Conservation (phyloP, 2,113 vertebrate species). For the Gadus macrocephalus region DNA sequence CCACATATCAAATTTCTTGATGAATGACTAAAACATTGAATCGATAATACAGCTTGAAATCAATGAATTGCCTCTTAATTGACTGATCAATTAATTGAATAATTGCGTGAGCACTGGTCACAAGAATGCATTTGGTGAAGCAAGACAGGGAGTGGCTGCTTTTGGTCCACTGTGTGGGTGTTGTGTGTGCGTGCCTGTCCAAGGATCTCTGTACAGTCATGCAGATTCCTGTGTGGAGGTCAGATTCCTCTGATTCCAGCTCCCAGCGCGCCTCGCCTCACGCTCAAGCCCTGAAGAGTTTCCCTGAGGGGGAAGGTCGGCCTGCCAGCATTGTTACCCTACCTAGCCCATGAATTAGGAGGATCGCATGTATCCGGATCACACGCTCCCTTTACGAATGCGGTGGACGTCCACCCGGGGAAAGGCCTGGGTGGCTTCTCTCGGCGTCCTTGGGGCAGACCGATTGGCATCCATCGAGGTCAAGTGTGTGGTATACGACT, state of each 20-base stretch:
- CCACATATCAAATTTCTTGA: too few relatives aligned
- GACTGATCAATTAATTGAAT: too few relatives aligned
- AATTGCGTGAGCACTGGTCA: too few relatives aligned
- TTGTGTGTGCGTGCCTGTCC: slow-evolving; percentile 31
- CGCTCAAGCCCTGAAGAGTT: slow-evolving; percentile 53
- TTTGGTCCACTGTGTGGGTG: slow-evolving; percentile 20
- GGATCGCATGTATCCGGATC: slow-evolving; percentile 57
- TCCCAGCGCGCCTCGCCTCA: slow-evolving; percentile 58
- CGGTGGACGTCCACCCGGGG: slow-evolving; percentile 35
- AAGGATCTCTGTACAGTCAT: slow-evolving; percentile 59
- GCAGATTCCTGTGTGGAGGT: slow-evolving; percentile 65
- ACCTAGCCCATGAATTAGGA: not conserved
- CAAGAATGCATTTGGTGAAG: slow-evolving; percentile 17
- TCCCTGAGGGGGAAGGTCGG: slow-evolving; percentile 40
- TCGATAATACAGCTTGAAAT: too few relatives aligned
- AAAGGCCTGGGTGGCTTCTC: slow-evolving; percentile 31
- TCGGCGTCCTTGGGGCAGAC: slow-evolving; percentile 25
- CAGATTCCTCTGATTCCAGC: slow-evolving; percentile 53
- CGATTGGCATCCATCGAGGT: not conserved
- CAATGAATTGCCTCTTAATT: too few relatives aligned
- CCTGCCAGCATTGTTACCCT: not conserved
- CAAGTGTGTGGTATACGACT: slow-evolving; percentile 24
- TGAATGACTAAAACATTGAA: too few relatives aligned
- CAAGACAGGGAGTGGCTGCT: slow-evolving; percentile 11
- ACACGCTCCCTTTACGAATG: slow-evolving; percentile 50